Base-by-base conservation (phyloP, 2,797 vertebrate species). In the Gorsachius magnificus region DNA sequence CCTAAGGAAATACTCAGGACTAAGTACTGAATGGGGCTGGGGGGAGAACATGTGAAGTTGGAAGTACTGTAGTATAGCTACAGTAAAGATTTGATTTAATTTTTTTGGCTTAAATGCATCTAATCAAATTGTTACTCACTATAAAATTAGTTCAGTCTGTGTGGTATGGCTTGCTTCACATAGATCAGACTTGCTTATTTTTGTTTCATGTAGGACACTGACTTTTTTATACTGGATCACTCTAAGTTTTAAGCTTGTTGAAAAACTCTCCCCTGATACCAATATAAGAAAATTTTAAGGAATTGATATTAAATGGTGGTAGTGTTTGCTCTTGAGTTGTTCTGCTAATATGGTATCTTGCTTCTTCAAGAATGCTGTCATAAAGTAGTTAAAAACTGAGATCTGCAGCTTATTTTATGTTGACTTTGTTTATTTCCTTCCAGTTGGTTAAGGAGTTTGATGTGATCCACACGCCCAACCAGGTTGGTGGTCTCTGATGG, bases 371-470 rank as follows among this genome's bases (percentile, higher is more conserved):
- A 77, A 53, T 5, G 7, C 68, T 60, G 10, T 29, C 58, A 20
- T 7, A 1, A 80, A 80, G 13, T 17, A 16, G 18, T 56, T 48
- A 13, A 29, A 65, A 9, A 4, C 21, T 53, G 60, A 41, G 13
- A 63, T 13, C 65, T 64, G n/a, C 31, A 17, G 28, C 68, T 68
- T n/a, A 78, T 24, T 76, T 65, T n/a, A 16, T 83, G 33, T 46
- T 90, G n/a, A 38, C 21, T 96, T 53, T 96, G 29, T 93, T 43
- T 89, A 5, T 94, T 96, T 76, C 57, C 41, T 97, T 96, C 26
- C 90, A 97, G 97, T 93, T 97, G 96, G 97, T 97, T 51, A 97
- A 97, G 95, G 97, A 97, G 94, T 98, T 97, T 88, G 97, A 97
- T 6, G 97, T 97, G 94, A 97, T 97, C 96, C 97, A 97, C 93